Percentiles rank a stretch among this genome's conserved stretches.
These are phyloP conservation scores for Rugalucina vietnamica DNA, from an alignment of 2,888 invertebrate genomes.

Conservation along the genomic window DNA sequence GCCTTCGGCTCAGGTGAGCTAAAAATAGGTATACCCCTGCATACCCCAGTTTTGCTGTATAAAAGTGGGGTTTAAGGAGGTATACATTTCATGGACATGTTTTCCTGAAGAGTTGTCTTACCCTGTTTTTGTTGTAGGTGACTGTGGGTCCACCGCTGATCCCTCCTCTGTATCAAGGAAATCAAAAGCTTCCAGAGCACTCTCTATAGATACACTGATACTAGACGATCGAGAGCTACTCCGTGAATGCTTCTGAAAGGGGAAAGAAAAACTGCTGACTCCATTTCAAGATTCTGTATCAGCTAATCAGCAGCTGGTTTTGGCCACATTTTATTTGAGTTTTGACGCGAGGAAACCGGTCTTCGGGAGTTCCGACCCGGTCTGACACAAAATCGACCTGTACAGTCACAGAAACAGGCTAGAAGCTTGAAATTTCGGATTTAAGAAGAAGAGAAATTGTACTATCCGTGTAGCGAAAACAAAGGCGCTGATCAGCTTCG, in stretches of 20 bases:
- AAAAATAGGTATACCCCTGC: too few relatives aligned
- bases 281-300: background rate
- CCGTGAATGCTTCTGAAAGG: conserved; percentile 73
- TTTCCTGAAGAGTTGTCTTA: background rate
- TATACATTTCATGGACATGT: too few relatives aligned
- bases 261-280: background rate
- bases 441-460: too few relatives aligned
- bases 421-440: background rate
- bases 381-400: background rate
- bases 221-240: conserved; percentile 82
- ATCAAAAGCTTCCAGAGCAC: conserved; percentile 85
- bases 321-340: too few relatives aligned
- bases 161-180: conserved; percentile 85
- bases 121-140: conserved; percentile 41
- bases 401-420: background rate
- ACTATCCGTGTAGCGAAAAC: too few relatives aligned
- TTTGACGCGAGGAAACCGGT: background rate
- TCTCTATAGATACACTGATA: conserved; percentile 85
- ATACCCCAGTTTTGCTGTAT: too few relatives aligned
- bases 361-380: background rate
- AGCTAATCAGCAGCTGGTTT: too few relatives aligned
- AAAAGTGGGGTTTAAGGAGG: too few relatives aligned
- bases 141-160: conserved; percentile 70
- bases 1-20: too few relatives aligned
- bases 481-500: too few relatives aligned